A percentile compares a stretch with the other conserved stretches of the same genome.
These are phyloP conservation scores for Nyctibius grandis DNA, from an alignment of 2,797 vertebrate genomes.

Conservation along the genomic window DNA sequence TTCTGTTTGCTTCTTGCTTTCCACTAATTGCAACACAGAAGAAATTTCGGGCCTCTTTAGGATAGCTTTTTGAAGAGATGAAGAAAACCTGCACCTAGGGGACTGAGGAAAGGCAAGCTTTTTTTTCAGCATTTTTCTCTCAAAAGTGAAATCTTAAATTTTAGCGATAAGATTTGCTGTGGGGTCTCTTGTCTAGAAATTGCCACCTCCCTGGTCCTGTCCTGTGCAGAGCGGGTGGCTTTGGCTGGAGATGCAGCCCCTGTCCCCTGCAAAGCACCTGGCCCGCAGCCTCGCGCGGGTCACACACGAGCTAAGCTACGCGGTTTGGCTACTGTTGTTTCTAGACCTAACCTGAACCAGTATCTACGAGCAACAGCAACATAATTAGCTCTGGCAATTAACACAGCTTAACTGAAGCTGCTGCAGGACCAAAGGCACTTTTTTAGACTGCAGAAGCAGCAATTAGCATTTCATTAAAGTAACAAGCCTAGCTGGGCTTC, in stretches of 20 bases:
- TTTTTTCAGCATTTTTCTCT: background rate
- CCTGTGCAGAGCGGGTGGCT: background rate
- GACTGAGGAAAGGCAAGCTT: background rate
- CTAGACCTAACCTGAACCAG: slow-evolving; percentile 8
- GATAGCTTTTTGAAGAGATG: background rate
- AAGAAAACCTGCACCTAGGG: background rate
- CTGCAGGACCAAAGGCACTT: slow-evolving; percentile 26
- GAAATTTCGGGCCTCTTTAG: background rate
- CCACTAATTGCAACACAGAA: background rate
- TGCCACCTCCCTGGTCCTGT: background rate
- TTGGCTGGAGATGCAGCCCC: background rate
- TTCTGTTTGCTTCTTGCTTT: background rate
- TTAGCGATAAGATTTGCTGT: background rate
- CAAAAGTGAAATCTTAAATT: background rate
- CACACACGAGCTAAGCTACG: background rate
- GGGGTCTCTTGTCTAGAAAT: background rate
- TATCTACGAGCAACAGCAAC: slow-evolving; percentile 44
- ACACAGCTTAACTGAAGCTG: slow-evolving; percentile 32
- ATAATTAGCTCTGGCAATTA: slow-evolving; percentile 55
- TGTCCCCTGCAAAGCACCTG: background rate
- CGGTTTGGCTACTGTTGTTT: background rate
- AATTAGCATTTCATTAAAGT: slow-evolving; percentile 50
- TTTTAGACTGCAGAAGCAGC: slow-evolving; percentile 18
- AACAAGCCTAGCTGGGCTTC: slow-evolving; percentile 13
- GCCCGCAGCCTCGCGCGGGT: background rate